Conservation (phyloP, 2,113 vertebrate species). For the Geococcyx californianus region DNA sequence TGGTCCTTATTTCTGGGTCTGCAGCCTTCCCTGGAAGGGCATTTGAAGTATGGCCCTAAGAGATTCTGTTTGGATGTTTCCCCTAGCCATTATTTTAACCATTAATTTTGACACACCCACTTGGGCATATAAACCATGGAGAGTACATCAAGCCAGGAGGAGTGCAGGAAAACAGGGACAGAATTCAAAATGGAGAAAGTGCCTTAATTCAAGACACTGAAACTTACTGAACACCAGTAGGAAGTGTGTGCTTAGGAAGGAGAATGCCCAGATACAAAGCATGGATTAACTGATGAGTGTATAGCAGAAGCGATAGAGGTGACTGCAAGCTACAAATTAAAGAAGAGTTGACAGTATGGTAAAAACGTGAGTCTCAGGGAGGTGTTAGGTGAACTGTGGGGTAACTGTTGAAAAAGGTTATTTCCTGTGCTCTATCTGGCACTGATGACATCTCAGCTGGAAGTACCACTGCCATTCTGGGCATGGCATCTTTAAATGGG, state of each 20-base stretch:
- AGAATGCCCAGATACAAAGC: background rate
- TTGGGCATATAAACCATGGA: background rate
- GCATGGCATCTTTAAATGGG: background rate
- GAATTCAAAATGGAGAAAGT: background rate
- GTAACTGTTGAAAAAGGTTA: background rate
- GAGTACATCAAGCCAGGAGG: background rate
- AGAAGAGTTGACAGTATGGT: background rate
- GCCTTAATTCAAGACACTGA: background rate
- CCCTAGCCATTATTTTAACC: background rate
- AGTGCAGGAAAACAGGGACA: background rate
- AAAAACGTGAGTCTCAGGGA: background rate
- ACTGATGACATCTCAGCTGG: background rate
- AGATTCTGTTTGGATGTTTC: background rate
- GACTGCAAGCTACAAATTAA: background rate
- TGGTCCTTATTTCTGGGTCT: background rate
- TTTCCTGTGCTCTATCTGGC: background rate
- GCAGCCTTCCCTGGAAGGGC: background rate
- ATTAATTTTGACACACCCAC: background rate
- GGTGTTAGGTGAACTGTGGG: background rate
- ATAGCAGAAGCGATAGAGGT: background rate
- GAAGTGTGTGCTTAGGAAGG: background rate
- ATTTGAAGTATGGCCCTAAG: background rate
- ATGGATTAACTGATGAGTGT: accelerated
- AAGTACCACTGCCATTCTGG: background rate
- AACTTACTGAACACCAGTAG: background rate